These are phyloP conservation scores for Sebastiscus albofasciatus DNA, from an alignment of 2,797 vertebrate species.

Conservation along the genomic window DNA sequence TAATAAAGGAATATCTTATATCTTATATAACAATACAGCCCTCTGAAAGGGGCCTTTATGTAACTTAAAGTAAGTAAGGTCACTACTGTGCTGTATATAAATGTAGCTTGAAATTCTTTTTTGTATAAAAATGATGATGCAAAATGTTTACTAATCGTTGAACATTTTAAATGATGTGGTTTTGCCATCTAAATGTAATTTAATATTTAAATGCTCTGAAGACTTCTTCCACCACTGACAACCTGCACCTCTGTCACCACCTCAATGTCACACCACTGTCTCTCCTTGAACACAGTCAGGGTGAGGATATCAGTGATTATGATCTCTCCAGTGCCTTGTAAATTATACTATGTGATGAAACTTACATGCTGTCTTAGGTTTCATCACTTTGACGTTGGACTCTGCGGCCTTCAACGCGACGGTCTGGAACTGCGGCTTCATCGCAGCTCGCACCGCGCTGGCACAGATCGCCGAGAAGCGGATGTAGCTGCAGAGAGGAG, in stretches of 20 bases:
- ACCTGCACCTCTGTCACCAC: neutral
- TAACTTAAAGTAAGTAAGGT: neutral
- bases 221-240: neutral
- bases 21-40: neutral
- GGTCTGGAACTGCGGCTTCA: constrained; percentile 88
- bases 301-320: rapidly evolving
- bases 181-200: no score
- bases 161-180: no score
- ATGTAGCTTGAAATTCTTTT: rapidly evolving
- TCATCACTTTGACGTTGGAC: constrained; percentile 83
- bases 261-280: constrained; percentile 22
- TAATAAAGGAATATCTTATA: no score
- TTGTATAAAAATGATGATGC: no score
- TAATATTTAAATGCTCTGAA: neutral
- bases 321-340: rapidly evolving
- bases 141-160: rapidly evolving
- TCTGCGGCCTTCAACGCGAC: constrained; percentile 84
- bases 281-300: neutral
- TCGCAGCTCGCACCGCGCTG: constrained; percentile 86
- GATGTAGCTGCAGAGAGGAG: constrained; percentile 87
- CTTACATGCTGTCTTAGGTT: constrained; percentile 73
- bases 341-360: rapidly evolving
- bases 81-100: neutral
- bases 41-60: neutral
- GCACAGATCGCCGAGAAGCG: constrained; percentile 95